Evolutionary conservation across 2,113 vertebrate genomes (phyloP), one percentile per base, ranked within the genome.

Genomic region (Dromiciops gliroides): DNA sequence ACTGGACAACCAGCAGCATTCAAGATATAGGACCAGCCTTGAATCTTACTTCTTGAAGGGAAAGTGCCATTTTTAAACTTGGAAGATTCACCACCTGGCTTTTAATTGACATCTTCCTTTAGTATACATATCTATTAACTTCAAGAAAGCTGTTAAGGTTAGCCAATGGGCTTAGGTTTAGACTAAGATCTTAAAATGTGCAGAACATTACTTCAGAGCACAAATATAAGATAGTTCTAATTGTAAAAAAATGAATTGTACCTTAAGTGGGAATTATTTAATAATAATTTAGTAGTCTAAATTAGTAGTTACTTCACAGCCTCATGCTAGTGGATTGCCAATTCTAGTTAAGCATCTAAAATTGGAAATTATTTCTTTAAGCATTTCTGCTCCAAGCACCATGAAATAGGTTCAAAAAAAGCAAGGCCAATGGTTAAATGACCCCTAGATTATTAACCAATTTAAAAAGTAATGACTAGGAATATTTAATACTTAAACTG

Each of bases 1-100:
- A 96, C 93, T 96, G 91, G 97, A 95, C 60, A 95, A 48, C 48
- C 92, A 98, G 97, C n/a, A 97, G 96, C 96, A 94, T 92, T 97
- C 31, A 95, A 93, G 89, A 96, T 95, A 93, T 51, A 96, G 95
- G 94, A 92, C 95, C 92, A 97, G 96, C 95, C 93, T 88, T 92
- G 50, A 51, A 94, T 94, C 92, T 96, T 93, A 95, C 47, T 96
- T 94, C 90, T 92, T 95, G 96, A 94, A 91, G 96, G 50, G 26
- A 98, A 98, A 98, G 97, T 94, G 3, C 50, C 97, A 96, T 95
- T 93, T 95, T 93, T 96, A 98, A 23, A 97, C 47, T 52, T 24
- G 91, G 49, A 48, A 97, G 91, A 97, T 91, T 93, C 95, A 91
- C 83, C 92, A 95, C 90, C 75, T 94, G 97, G 49, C n/a, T 96